Percentiles rank a stretch among this genome's conserved stretches.
These are phyloP conservation scores for Colletes gigas DNA, from an alignment of 1,140 invertebrate species.

Conservation along the genomic window DNA sequence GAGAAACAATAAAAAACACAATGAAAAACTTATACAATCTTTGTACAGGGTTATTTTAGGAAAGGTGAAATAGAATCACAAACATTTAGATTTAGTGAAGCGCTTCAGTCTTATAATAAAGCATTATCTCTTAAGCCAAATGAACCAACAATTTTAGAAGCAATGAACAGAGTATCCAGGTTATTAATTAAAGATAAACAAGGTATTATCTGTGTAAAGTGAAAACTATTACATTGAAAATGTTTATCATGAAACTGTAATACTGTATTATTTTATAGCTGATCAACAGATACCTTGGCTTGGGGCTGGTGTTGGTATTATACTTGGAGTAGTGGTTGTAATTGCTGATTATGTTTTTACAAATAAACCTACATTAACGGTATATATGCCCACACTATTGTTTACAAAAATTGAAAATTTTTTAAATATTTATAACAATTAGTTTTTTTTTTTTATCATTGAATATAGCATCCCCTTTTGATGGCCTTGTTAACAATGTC, in stretches of 20 bases:
- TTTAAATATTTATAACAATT: not conserved
- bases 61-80: slow-evolving; percentile 89
- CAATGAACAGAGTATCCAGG: slow-evolving; percentile 84
- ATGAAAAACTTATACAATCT: not conserved
- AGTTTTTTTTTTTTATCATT: slow-evolving; percentile 42
- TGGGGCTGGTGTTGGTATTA: slow-evolving; percentile 87
- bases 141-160: slow-evolving; percentile 85
- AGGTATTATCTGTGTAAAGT: slow-evolving; percentile 65
- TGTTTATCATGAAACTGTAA: slow-evolving; percentile 8
- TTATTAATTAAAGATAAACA: slow-evolving; percentile 83
- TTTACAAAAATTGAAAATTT: slow-evolving; percentile 10
- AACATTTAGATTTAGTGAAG: slow-evolving; percentile 86
- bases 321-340: slow-evolving; percentile 87
- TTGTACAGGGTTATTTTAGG: slow-evolving; percentile 88
- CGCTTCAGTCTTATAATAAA: slow-evolving; percentile 87
- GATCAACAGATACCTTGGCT: slow-evolving; percentile 89
- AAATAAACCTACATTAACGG: slow-evolving; percentile 85
- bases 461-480: slow-evolving; percentile 82
- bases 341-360: slow-evolving; percentile 87
- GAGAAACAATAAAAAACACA: not conserved
- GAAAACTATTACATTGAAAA: not conserved
- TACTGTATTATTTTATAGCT: slow-evolving; percentile 79
- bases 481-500: slow-evolving; percentile 83
- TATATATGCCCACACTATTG: slow-evolving; percentile 74
- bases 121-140: slow-evolving; percentile 86